Base-by-base conservation (phyloP, 2,888 invertebrate genomes). In the Amphiduros pacificus region DNA sequence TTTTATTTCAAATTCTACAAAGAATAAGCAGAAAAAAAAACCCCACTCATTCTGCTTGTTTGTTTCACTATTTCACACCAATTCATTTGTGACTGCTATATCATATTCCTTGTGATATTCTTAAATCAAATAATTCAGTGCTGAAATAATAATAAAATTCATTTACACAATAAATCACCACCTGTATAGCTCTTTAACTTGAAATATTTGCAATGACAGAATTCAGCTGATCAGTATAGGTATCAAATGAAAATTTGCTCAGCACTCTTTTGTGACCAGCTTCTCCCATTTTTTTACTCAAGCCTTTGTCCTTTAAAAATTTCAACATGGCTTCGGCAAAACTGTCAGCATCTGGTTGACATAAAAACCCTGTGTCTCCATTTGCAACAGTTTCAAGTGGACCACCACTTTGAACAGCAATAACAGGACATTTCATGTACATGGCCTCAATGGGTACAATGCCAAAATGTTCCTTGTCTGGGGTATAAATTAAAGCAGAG, bases 381-480 rank as follows among this genome's bases (percentile, higher is more conserved):
- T 84, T 67, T 9, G 73, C 76, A 53, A 99, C 86, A 0, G 99
- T 96, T 83, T 99, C 99, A 1, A 89, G 89, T 0, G 99, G 99
- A 0, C 99, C 99, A 28, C 99, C 99, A 74, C 92, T 93, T 75
- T 93, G 91, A 0, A 93, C 90, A 0, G 99, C 99, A 69, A 99
- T 89, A 0, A 99, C 96, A 3, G 98, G 96, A 76, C 93, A 92
- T 2, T 88, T 86, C 79, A 90, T 89, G 78, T 93, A 93, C 99
- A 99, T 99, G 0, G 97, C 96, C 85, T 99, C 99, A 58, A 99
- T 85, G 0, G 99, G 99, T 9, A 99, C 99, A 74, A 99, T 99
- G 4, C 99, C 99, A 85, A 99, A 99, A 84, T 99, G 99, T 82
- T 99, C 99, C 79, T 92, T 92, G 2, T 90, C 89, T 1, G 99